phyloP scores from a whole-genome alignment of 2,113 vertebrate species.

The Amia ocellicauda region DNA sequence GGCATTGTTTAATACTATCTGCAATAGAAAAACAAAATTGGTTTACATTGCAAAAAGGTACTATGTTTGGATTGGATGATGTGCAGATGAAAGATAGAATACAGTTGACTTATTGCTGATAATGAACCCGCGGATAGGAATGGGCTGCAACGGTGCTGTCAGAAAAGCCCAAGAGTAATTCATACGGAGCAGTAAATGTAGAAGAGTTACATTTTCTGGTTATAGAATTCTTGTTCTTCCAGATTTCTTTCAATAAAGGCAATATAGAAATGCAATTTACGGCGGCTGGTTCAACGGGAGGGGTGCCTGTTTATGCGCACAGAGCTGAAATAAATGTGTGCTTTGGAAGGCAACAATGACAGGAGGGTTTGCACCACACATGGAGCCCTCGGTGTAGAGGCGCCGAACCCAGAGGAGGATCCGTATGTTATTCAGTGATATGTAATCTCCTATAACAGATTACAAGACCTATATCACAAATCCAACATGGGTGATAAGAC shows the following conservation, averaged over 20 bases:
- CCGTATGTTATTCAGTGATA: too few species aligned
- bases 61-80: conserved; percentile 48
- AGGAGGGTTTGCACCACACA: conserved; percentile 40
- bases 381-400: not conserved
- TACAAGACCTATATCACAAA: too few species aligned
- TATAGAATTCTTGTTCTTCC: conserved; percentile 56
- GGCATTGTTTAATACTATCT: conserved; percentile 80
- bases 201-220: conserved; percentile 60
- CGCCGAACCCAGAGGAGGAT: not conserved
- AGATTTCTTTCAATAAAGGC: conserved; percentile 53
- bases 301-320: conserved; percentile 29
- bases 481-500: too few species aligned
- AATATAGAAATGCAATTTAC: conserved; percentile 61
- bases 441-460: too few species aligned
- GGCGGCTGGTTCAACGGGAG: conserved; percentile 34
- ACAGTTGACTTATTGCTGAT: conserved; percentile 72
- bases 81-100: conserved; percentile 64
- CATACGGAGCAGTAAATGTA: conserved; percentile 65
- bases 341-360: conserved; percentile 43
- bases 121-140: conserved; percentile 65
- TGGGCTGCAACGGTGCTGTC: conserved; percentile 48
- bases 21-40: conserved; percentile 69
- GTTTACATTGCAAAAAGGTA: conserved; percentile 65
- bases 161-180: conserved; percentile 50
- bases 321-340: conserved; percentile 53